Base-by-base conservation (phyloP, 64 coral and sea anemone species). In the Hydrozoanthus tunicans region DNA sequence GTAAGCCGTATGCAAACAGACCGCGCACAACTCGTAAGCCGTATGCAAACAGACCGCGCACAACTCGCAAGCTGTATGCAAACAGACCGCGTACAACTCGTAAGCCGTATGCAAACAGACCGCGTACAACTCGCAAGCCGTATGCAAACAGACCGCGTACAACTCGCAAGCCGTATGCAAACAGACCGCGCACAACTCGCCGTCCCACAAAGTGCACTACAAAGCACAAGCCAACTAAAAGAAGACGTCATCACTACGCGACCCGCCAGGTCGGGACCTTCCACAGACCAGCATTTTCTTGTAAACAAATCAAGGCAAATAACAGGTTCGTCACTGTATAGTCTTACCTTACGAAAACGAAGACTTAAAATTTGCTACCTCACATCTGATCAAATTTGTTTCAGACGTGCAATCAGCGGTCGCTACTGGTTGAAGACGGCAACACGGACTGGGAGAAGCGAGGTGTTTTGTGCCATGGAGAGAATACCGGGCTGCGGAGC, bases 351-450 rank as follows among this genome's bases (percentile, higher is more conserved):
- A 43, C 32, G 32, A 43, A 43, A 43, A 43, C 32, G 32, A 1
- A 43, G 32, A 43, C 32, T 43, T 43, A 43, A 43, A 43, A 43
- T 43, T 43, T 43, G 32, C 32, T 43, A 43, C 32, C 32, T 43
- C 2, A 43, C 32, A 43, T 43, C 32, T 43, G 32, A 43, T 43
- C 32, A 62, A 23, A 27, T 62, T 20, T 55, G 24, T 43, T 81
- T 5, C 57, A 81, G 79, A 27, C n/a, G 56, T 62, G 79, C 79
- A 26, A 9, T 20, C 23, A 60, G 79, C n/a, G 79, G 79, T 9
- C 10, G 56, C 24, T 81, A 81, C 79, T 81, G 79, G 79, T 17
- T 81, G 79, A 81, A 59, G 61, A 81, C 79, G 24, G 17, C 56
- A n/a, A 81, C 79, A 11, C 23, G 8, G 20, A 58, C 58, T 3